Evolutionary conservation across 2,113 vertebrate species (phyloP), one percentile per base, ranked within the genome.

Genomic region (Menidia beryllina): DNA sequence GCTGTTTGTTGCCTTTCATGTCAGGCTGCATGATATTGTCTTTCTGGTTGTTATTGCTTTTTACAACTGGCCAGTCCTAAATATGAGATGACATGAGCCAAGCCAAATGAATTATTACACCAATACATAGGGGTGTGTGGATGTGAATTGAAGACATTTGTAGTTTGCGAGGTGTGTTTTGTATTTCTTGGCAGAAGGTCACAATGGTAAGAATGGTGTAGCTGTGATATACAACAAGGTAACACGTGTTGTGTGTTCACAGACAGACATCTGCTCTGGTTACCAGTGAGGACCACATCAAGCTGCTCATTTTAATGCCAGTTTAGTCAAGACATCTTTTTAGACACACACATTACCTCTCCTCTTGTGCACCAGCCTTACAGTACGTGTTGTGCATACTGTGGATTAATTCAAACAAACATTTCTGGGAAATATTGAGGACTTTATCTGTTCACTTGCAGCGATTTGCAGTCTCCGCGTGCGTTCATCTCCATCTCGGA

Each of bases 261-360:
- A 69, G 54, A 54, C 72, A 66, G 57, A 14, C 72, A 75, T 79
- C 69, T 83, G 81, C 43, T 87, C 36, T 24, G 36, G 53, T 61
- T 47, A 15, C 47, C 69, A 59, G 49, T 68, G 26, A 49, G 52
- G 21, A 38, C 69, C 26, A 27, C 64, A 72, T 48, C 36, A 75
- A 56, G 65, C 51, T 27, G 10, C 27, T 13, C 27, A 54, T 30
- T 11, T n/a, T 4, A 30, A 12, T n/a, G 26, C 30, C 43, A 48
- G 24, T 49, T 57, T 24, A 57, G 48, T 63, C 21, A 69, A 10
- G 41, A 50, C 48, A 39, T 72, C 57, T 5, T 0, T 54, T 61
- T 77, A 7, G 12, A 17, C 10, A 26, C 24, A 21, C 1, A 34
- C 12, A 15, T n/a, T 9, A 27, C n/a, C 6, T n/a, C 30, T 27